Base-by-base conservation (phyloP, 2,888 invertebrate genomes). In the Cataglyphis livida region DNA sequence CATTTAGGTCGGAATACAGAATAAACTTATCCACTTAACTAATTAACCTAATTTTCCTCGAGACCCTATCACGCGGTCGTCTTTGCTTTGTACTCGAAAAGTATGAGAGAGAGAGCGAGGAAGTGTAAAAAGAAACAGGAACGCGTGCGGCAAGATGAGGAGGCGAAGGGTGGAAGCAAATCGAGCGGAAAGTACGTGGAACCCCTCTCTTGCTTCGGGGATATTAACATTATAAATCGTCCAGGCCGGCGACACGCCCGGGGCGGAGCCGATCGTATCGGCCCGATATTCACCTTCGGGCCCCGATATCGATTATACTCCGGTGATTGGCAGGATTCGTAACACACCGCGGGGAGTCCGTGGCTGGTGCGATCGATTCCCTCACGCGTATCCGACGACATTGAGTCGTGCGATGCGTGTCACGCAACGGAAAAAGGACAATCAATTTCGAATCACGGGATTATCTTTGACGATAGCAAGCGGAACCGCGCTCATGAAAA, bases 211-310 rank as follows among this genome's bases (percentile, higher is more conserved):
- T 86, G 85, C 90, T 91, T 91, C 84, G 89, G 85, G 90, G 93
- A 93, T 93, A 93, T 93, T 93, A 93, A 93, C 93, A 93, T 93
- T 93, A 93, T 93, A 93, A 93, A 93, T 93, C 92, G 93, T 93
- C 89, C 92, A 91, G 92, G 93, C 90, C 91, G 92, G 92, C 93
- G 92, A 93, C 93, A 93, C 93, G 93, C 93, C 93, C 92, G 93
- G 93, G 93, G 93, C 93, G 93, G 93, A 91, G 93, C 90, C 91
- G 93, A 93, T 93, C 90, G 91, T 93, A 93, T 93, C 93, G 90
- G 28, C 89, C 90, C 91, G 92, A 92, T 93, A 88, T 92, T 92
- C 92, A 91, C 93, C 92, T 91, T 89, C 85, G 86, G 85, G 87
- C 83, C 89, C 89, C 91, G 92, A 93, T 93, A 93, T 93, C 93